Conservation (phyloP, 2,888 invertebrate species). For the Dorcus parallelipipedus region DNA sequence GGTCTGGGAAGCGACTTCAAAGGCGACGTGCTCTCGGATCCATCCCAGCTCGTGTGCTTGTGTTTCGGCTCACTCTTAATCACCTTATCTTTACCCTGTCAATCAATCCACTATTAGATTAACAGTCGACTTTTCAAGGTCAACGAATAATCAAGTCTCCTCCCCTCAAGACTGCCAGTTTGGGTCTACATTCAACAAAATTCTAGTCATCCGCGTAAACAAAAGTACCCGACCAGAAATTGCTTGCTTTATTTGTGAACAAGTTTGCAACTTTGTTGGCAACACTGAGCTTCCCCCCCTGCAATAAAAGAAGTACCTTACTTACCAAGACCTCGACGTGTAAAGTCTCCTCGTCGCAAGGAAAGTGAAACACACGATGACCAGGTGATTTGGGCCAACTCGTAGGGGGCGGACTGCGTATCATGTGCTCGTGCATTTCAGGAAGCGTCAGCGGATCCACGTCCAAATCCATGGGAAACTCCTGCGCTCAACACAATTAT, state of each 20-base stretch:
- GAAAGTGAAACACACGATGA: conserved; percentile 56
- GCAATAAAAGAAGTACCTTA: background rate
- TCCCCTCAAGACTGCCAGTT: too few relatives aligned
- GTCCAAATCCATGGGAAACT: conserved; percentile 55
- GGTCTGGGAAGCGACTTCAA: conserved; percentile 36
- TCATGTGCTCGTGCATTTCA: conserved; percentile 79
- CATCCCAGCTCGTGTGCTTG: conserved; percentile 43
- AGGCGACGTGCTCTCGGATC: conserved; percentile 38
- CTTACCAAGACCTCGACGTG: conserved; percentile 46
- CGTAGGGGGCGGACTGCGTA: conserved; percentile 76
- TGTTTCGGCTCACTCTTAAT: conserved; percentile 37
- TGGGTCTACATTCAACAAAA: too few relatives aligned
- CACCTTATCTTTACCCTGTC: conserved; percentile 24
- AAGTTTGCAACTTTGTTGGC: too few relatives aligned
- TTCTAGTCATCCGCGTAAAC: too few relatives aligned
- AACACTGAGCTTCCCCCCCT: too few relatives aligned
- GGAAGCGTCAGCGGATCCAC: conserved; percentile 71
- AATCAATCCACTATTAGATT: too few relatives aligned
- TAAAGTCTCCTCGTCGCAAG: conserved; percentile 48
- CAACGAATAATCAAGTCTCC: too few relatives aligned
- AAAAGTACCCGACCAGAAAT: too few relatives aligned
- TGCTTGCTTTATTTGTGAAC: too few relatives aligned
- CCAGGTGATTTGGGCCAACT: conserved; percentile 67
- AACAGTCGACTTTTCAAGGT: too few relatives aligned
- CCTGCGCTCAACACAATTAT: conserved; percentile 36